Conservation (phyloP, 2,113 vertebrate genomes). For the Sapajus apella region DNA sequence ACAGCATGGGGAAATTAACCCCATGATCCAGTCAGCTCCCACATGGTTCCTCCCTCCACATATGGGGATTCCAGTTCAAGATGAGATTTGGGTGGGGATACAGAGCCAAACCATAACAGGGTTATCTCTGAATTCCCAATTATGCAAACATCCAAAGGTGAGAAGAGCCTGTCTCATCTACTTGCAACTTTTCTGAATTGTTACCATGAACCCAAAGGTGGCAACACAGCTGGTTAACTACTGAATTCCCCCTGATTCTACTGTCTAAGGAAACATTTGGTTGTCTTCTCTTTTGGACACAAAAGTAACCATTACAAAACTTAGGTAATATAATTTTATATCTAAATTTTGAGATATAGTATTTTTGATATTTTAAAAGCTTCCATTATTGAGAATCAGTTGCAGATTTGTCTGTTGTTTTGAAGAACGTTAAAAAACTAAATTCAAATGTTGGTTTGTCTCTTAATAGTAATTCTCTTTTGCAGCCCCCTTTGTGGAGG, state of each 20-base stretch:
- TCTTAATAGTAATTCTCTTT: background rate
- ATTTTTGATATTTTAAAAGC: background rate
- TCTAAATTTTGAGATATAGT: background rate
- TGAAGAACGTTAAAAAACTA: background rate
- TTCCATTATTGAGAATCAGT: background rate
- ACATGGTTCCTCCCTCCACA: too few species aligned
- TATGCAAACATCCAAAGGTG: background rate
- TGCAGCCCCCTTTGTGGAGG: background rate
- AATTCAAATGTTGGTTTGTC: background rate
- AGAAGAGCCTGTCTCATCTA: background rate
- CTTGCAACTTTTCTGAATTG: background rate
- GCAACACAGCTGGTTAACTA: background rate
- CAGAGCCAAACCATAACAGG: too few species aligned
- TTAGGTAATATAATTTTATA: background rate
- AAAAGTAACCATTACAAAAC: conserved; percentile 14
- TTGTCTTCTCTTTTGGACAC: conserved; percentile 15
- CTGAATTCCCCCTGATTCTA: background rate
- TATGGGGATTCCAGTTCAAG: too few species aligned
- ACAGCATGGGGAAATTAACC: too few species aligned
- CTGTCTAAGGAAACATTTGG: background rate
- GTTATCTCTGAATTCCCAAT: background rate
- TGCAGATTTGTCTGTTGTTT: background rate
- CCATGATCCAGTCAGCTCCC: too few species aligned
- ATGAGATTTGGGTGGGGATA: too few species aligned
- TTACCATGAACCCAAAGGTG: background rate